Evolutionary conservation across 2,888 invertebrate genomes (phyloP), one percentile per base, ranked within the genome.

Genomic region (Petrolisthes cinctipes): DNA sequence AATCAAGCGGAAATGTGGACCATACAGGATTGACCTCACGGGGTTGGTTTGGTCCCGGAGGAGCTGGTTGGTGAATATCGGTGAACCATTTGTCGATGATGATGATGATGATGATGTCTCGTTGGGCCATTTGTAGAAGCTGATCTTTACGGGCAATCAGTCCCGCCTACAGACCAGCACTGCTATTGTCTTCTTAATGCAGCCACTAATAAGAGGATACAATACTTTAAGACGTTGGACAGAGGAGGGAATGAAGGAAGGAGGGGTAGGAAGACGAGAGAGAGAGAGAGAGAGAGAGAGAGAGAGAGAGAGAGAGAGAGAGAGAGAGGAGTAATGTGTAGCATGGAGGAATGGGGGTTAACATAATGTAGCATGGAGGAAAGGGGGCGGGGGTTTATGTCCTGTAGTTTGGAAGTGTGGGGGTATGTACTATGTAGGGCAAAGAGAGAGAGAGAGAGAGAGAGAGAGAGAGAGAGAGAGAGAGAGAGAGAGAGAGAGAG

Each of bases 61-160:
- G 37, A 37, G 37, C 37, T 37, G 37, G 37, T 56, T 5, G 68
- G 11, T 73, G 56, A 9, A 73, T 11, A 23, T 0, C 23, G 83
- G 7, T 9, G 4, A 14, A 14, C 75, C 83, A 68, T 75, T 75
- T 57, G n/a, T 57, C 57, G 75, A 83, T 83, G 56, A 83, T 75
- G 37, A 37, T 37, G 37, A 37, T 37, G 37, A 37, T 37, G 37
- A 37, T 37, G 83, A 83, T 83, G 83, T 83, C 75, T 83, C 56
- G 20, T 56, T 75, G 5, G 51, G 71, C 57, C 83, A 83, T 75
- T 75, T 83, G 83, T 57, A 83, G 9, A 14, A 9, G 17, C 83
- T 83, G 83, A 83, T 57, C 83, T 83, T 83, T 83, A 83, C 37
- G 73, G 57, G 75, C 57, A 37, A 56, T 56, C 75, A 9, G 75